These are phyloP conservation scores for Lumbricus terrestris DNA, from an alignment of 2,888 invertebrate genomes.

Conservation along the genomic window DNA sequence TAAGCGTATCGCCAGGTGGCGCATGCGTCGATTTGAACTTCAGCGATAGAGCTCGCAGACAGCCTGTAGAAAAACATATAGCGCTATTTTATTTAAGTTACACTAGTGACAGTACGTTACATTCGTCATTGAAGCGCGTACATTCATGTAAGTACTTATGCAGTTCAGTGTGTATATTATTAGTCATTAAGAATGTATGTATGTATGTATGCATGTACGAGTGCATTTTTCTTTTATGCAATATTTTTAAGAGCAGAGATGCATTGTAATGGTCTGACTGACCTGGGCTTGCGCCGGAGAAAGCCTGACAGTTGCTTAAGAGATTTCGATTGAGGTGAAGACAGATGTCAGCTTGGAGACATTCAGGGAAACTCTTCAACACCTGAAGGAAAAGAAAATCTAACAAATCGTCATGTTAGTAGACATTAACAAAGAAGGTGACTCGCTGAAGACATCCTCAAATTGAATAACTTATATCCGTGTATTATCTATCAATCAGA, in stretches of 20 bases:
- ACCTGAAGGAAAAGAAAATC: constrained; percentile 35
- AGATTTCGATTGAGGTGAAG: constrained; percentile 47
- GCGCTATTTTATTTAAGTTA: background rate
- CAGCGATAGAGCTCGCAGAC: constrained; percentile 55
- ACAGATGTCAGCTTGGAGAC: constrained; percentile 49
- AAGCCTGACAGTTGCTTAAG: constrained; percentile 45
- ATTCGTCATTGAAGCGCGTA: background rate
- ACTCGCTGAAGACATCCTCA: background rate
- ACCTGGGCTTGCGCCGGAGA: constrained; percentile 47
- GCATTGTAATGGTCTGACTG: background rate
- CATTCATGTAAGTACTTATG: background rate
- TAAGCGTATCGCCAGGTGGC: constrained; percentile 59
- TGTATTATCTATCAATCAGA: too few relatives aligned
- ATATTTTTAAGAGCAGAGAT: background rate
- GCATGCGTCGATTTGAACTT: constrained; percentile 60
- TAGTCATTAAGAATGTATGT: too few relatives aligned
- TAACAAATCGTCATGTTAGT: too few relatives aligned
- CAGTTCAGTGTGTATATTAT: too few relatives aligned
- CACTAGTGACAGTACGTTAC: background rate
- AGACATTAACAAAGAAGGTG: background rate
- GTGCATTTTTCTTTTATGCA: too few relatives aligned
- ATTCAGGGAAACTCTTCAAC: constrained; percentile 47
- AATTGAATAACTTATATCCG: too few relatives aligned
- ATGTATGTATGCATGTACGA: too few relatives aligned
- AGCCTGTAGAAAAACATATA: constrained; percentile 44